Base-by-base conservation (phyloP, 2,888 invertebrate genomes). In the Trissolcus japonicus region DNA sequence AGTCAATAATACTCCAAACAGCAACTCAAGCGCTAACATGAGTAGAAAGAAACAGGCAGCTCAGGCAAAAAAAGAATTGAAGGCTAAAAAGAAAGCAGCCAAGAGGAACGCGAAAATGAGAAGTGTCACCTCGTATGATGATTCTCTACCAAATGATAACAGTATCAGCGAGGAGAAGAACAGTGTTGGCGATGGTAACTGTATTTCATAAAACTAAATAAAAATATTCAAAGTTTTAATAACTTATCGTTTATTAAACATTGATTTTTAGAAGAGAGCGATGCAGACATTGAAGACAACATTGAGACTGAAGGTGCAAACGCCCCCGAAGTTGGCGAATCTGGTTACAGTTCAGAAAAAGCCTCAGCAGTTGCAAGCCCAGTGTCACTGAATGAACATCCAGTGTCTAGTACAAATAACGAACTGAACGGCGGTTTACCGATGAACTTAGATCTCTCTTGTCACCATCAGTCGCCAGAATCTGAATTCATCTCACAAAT, bases 261-360 rank as follows among this genome's bases (percentile, higher is more conserved):
- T 46, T n/a, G n/a, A 54, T 54, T 59, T n/a, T 51, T 68, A n/a
- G 93, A 92, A 79, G 93, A 94, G 84, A 95, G 94, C 1, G 95
- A 95, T 85, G 95, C 95, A 0, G 95, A 95, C 84, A 92, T 95
- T 0, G 95, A 95, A 87, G 95, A 95, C 84, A 95, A 95, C 84
- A 88, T 93, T 0, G 93, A 94, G 79, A 93, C 82, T 2, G 86
- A 86, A 67, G 79, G 79, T 19, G 54, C 48, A 88, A 91, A 82
- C 88, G 90, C 13, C 87, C 91, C 55, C 87, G 91, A 78, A 90
- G 90, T 90, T 82, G 91, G 91, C 84, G 94, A 94, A 84, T 93
- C 93, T 0, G 93, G 93, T 0, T 94, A 94, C 83, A 93, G 93
- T 87, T 94, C 92, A 4, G 92, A 92, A 79, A 90, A 91, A 76